phyloP scores from a whole-genome alignment of 2,888 invertebrate genomes.

The Thymelicus acteon region DNA sequence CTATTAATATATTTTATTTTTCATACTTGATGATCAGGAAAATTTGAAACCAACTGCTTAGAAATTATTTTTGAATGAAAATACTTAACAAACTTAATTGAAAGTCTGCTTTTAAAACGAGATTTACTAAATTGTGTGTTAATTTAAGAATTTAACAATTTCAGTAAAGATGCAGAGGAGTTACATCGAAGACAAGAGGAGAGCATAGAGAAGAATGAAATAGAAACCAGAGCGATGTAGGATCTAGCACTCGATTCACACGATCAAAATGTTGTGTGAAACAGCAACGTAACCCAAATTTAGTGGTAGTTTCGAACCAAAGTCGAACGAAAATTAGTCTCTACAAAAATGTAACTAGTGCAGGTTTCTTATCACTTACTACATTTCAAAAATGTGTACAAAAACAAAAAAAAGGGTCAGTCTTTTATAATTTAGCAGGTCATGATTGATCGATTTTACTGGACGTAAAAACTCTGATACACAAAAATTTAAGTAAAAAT shows the following conservation, averaged over 20 bases:
- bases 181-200: constrained; percentile 68
- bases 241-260: constrained; percentile 58
- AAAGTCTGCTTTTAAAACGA: no score
- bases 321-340: constrained; percentile 70
- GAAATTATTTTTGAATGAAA: no score
- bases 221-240: constrained; percentile 73
- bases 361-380: constrained; percentile 17
- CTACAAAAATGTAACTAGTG: constrained; percentile 42
- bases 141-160: constrained; percentile 5
- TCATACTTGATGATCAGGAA: no score
- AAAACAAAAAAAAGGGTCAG: no score
- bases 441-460: no score
- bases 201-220: constrained; percentile 64
- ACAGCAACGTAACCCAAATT: constrained; percentile 64
- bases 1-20: no score
- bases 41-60: no score
- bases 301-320: constrained; percentile 81
- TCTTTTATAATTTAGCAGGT: no score
- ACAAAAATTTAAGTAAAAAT: no score
- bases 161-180: constrained; percentile 78
- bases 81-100: no score
- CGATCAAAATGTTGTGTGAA: constrained; percentile 42
- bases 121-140: not conserved
- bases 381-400: constrained; percentile 2
- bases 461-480: no score